Evolutionary conservation across 2,113 vertebrate species (phyloP), one percentile per base, ranked within the genome.

Genomic region (Ailuropoda melanoleuca): DNA sequence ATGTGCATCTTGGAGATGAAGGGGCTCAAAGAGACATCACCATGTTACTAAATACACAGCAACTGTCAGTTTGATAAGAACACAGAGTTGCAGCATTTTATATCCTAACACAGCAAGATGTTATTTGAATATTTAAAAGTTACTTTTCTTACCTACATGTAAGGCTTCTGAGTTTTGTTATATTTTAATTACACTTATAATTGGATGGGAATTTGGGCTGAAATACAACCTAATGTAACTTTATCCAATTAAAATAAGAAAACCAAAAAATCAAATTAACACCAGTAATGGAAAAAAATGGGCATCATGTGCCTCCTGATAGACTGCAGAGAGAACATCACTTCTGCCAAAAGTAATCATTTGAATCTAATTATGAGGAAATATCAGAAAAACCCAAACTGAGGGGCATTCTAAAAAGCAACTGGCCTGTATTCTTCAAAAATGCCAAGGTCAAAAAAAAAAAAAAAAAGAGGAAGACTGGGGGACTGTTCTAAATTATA

Each of bases 151-250:
- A 93, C 13, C 72, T 85, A 29, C 10, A 70, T 1, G 3, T 53
- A 55, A 80, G 8, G 13, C n/a, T 83, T 78, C 37, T 31, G 5
- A 90, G 31, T 86, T 97, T 89, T 75, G 77, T 6, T 55, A 60
- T 21, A 74, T 55, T 43, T 84, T 81, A 95, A 46, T 97, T 94
- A 97, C n/a, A 70, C 50, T 83, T 66, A 95, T n/a, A 95, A 95
- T 23, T 83, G 34, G 9, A 88, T 90, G 23, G 26, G 13, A 77
- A 93, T 48, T 72, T 75, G 11, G n/a, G 60, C 23, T 82, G 26
- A 96, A 94, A 75, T n/a, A 75, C 24, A 92, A 66, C 34, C 81
- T 75, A 37, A 21, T 60, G 4, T 77, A 66, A 96, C 24, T 94
- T 75, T 66, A 95, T 68, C 55, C 29, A 88, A 34, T 93, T 93